phyloP scores from a whole-genome alignment of 2,797 vertebrate species.

The Scyliorhinus canicula region DNA sequence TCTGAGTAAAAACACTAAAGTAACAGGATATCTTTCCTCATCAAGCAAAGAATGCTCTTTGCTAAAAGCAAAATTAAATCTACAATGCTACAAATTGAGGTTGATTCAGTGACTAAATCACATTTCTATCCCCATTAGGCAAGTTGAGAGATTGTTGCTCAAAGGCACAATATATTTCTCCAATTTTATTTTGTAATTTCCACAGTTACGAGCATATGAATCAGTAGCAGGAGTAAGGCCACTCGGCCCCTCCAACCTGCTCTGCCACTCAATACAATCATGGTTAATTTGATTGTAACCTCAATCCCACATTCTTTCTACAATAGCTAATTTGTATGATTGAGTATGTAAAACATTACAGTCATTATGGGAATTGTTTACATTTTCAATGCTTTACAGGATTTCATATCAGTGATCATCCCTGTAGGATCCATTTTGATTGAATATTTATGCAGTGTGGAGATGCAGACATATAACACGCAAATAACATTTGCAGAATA shows the following conservation, averaged over 20 bases:
- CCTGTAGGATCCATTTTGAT: not conserved
- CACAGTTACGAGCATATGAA: not conserved
- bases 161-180: not conserved
- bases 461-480: not conserved
- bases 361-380: not conserved
- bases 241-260: too few relatives aligned
- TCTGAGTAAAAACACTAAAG: conserved; percentile 30
- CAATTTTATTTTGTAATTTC: not conserved
- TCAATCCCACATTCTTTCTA: not conserved
- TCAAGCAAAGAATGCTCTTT: not conserved
- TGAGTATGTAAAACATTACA: not conserved
- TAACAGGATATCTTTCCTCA: not conserved
- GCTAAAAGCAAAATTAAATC: not conserved
- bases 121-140: not conserved
- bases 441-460: not conserved
- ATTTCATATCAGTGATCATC: not conserved
- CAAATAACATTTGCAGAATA: not conserved
- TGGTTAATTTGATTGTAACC: too few relatives aligned
- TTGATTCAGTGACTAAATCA: not conserved
- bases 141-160: not conserved
- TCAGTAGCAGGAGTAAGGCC: too few relatives aligned
- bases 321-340: not conserved
- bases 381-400: not conserved
- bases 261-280: too few relatives aligned
- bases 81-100: not conserved